These are phyloP conservation scores for Nycteola revayana DNA, from an alignment of 2,888 invertebrate species.

Conservation along the genomic window DNA sequence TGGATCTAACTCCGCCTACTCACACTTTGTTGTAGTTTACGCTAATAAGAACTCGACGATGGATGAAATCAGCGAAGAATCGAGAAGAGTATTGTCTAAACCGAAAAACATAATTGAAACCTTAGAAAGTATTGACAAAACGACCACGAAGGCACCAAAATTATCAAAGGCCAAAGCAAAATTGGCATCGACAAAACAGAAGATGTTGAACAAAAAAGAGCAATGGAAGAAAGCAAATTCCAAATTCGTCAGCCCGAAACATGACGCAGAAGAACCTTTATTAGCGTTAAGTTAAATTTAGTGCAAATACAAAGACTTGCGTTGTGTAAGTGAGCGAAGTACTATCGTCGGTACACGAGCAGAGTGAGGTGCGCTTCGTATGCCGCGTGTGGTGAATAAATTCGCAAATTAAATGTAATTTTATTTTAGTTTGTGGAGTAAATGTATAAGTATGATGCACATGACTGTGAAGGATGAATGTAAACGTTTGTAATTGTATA, in stretches of 20 bases:
- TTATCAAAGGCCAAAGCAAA: slow-evolving; percentile 85
- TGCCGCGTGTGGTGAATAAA: slow-evolving; percentile 45
- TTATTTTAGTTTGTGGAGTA: slow-evolving; percentile 41
- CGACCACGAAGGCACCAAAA: slow-evolving; percentile 63
- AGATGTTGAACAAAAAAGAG: slow-evolving; percentile 63
- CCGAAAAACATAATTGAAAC: slow-evolving; percentile 94
- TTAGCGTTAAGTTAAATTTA: slow-evolving; percentile 85
- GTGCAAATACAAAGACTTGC: slow-evolving; percentile 69
- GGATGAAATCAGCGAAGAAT: slow-evolving; percentile 74
- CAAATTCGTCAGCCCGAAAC: slow-evolving; percentile 61
- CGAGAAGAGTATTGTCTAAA: slow-evolving; percentile 66
- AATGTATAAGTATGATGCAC: slow-evolving; percentile 42
- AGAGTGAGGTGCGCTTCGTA: slow-evolving; percentile 44
- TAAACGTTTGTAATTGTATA: slow-evolving; percentile 41
- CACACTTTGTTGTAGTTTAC: slow-evolving; percentile 92
- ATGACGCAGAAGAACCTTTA: slow-evolving; percentile 84
- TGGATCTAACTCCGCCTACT: slow-evolving; percentile 89
- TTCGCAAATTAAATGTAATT: slow-evolving; percentile 62
- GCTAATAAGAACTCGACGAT: slow-evolving; percentile 89
- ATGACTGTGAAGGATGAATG: slow-evolving; percentile 46
- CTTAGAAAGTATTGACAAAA: slow-evolving; percentile 86
- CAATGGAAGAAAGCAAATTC: slow-evolving; percentile 71
- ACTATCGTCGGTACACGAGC: slow-evolving; percentile 35
- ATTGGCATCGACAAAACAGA: slow-evolving; percentile 78
- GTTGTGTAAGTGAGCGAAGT: slow-evolving; percentile 61